Conservation (phyloP, 2,113 vertebrate species). For the Bombycilla garrulus region DNA sequence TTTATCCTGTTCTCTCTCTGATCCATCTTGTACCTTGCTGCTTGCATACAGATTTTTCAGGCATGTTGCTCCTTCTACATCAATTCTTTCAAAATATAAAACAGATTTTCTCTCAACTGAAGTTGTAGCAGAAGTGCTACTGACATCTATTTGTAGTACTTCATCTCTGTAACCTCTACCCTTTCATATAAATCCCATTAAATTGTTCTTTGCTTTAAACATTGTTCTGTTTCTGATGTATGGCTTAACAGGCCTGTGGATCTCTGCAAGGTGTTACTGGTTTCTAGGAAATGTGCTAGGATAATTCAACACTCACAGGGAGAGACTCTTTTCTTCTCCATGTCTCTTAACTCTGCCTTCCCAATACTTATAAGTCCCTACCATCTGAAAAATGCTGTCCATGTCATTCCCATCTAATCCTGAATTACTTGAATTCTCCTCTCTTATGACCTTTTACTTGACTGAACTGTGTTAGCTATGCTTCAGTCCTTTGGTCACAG, state of each 20-base stretch:
- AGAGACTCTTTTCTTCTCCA: not conserved
- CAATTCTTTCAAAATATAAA: not conserved
- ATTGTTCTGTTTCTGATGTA: not conserved
- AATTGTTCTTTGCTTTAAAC: not conserved
- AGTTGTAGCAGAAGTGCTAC: not conserved
- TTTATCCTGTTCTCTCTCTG: not conserved
- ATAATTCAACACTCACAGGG: not conserved
- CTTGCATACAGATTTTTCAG: not conserved
- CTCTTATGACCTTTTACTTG: not conserved
- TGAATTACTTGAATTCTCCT: not conserved
- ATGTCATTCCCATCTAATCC: not conserved
- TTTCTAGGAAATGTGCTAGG: not conserved
- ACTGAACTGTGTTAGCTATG: accelerated
- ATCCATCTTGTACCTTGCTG: not conserved
- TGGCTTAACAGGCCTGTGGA: not conserved
- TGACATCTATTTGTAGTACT: not conserved
- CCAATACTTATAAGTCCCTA: not conserved
- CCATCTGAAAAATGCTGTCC: not conserved
- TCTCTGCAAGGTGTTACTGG: not conserved
- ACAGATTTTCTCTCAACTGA: not conserved
- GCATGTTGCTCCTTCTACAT: not conserved
- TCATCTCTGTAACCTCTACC: not conserved
- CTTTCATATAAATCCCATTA: not conserved
- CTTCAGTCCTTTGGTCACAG: not conserved
- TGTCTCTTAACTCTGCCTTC: not conserved